Evolutionary conservation across 2,113 vertebrate species (phyloP).

Genomic region (Phodopus roborovskii): DNA sequence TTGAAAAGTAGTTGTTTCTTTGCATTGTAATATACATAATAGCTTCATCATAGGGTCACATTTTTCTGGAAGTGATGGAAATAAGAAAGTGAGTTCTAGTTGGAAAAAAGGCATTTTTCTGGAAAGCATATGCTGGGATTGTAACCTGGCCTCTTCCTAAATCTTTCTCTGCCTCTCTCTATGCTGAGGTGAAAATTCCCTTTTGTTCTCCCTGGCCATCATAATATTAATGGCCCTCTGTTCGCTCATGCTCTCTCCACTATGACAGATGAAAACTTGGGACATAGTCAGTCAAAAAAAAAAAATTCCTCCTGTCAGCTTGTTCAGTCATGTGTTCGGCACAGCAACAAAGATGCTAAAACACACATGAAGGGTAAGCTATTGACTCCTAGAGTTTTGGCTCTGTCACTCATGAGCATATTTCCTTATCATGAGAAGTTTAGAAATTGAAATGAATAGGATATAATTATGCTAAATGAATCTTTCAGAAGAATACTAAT

Average conservation of each 20-base stretch:
- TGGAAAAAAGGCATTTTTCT: not conserved
- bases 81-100: too few relatives aligned
- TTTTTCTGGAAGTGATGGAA: not conserved
- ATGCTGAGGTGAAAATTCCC: not conserved
- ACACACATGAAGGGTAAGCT: not conserved
- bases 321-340: not conserved
- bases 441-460: constrained; percentile 46
- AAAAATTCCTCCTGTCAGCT: not conserved
- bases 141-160: not conserved
- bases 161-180: not conserved
- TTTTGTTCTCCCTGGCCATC: not conserved
- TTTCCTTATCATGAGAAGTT: not conserved
- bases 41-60: too few relatives aligned
- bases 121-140: not conserved
- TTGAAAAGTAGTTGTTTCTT: not conserved
- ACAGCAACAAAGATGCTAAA: constrained; percentile 22
- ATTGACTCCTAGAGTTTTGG: not conserved
- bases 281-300: not conserved
- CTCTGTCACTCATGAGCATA: not conserved
- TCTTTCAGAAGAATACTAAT: not conserved
- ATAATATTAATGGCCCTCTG: not conserved
- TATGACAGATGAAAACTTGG: not conserved
- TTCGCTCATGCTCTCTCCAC: not conserved
- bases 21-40: not conserved
- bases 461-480: constrained; percentile 45